These are phyloP conservation scores for Lepidocyrtoides sp. DNA, from an alignment of 2,888 invertebrate genomes.

Conservation along the genomic window DNA sequence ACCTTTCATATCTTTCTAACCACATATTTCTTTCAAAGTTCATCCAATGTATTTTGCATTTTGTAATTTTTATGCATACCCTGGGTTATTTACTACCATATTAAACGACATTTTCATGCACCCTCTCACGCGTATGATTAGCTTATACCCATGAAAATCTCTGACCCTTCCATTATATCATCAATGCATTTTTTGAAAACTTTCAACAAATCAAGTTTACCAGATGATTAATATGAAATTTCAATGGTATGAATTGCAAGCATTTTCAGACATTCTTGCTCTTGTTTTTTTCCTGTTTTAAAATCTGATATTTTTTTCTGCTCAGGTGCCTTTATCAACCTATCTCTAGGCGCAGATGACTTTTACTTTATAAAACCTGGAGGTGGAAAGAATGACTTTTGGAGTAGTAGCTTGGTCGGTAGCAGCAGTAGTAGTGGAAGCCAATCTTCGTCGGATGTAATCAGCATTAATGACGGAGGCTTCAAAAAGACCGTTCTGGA, in stretches of 20 bases:
- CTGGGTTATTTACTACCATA: not conserved
- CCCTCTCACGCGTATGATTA: no score
- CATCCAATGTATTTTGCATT: no score
- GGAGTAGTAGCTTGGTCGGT: conserved; percentile 66
- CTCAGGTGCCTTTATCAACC: conserved; percentile 75
- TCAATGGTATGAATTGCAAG: no score
- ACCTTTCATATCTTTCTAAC: not conserved
- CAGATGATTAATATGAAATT: no score
- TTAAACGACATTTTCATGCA: not conserved
- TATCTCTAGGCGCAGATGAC: conserved; percentile 77
- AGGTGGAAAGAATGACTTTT: conserved; percentile 74
- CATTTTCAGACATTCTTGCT: no score
- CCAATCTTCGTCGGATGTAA: not conserved
- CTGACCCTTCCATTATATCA: no score
- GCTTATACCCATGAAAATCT: no score
- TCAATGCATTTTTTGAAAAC: no score
- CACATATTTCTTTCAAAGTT: not conserved
- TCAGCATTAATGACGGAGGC: conserved; percentile 73
- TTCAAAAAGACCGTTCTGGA: conserved; percentile 85
- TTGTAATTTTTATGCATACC: not conserved
- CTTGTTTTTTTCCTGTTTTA: not conserved
- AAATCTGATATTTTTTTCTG: conserved; percentile 7
- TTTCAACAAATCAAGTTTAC: no score
- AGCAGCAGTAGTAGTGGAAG: not conserved
- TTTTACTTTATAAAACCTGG: conserved; percentile 80